Conservation (phyloP, 2,888 invertebrate species). For the Pachliopta kotzebuea region DNA sequence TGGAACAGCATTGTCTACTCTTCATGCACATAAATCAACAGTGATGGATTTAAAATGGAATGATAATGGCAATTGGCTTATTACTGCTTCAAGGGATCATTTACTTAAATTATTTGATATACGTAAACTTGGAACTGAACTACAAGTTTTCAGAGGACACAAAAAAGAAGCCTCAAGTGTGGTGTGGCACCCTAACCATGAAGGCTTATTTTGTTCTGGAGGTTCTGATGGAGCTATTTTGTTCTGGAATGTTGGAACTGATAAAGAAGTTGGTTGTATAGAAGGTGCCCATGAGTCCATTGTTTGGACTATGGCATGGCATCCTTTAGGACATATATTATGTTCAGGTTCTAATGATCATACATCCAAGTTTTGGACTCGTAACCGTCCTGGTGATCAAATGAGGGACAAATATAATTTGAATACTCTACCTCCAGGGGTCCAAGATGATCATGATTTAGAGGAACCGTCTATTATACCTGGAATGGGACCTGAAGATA, state of each 20-base stretch:
- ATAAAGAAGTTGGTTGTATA: slow-evolving; percentile 98
- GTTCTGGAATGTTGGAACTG: slow-evolving; percentile 99
- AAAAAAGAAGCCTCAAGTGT: slow-evolving; percentile 99
- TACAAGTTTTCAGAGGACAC: slow-evolving; percentile 98
- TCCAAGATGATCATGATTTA: slow-evolving; percentile 75
- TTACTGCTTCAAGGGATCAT: slow-evolving; percentile 99
- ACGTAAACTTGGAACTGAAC: slow-evolving; percentile 95
- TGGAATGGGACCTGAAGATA: slow-evolving; percentile 99
- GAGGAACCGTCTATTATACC: slow-evolving; percentile 93
- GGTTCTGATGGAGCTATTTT: slow-evolving; percentile 99
- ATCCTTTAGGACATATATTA: slow-evolving; percentile 98
- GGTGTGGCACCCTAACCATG: slow-evolving; percentile 99
- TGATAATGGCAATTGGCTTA: slow-evolving; percentile 99
- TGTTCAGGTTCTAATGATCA: slow-evolving; percentile 99
- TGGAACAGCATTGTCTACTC: slow-evolving; percentile 95
- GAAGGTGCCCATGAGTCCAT: slow-evolving; percentile 99
- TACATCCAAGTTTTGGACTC: slow-evolving; percentile 99
- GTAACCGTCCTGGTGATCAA: slow-evolving; percentile 98
- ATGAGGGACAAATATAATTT: slow-evolving; percentile 99
- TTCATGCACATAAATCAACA: slow-evolving; percentile 99
- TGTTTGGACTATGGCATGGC: slow-evolving; percentile 99
- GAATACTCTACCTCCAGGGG: slow-evolving; percentile 93
- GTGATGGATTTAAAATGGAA: slow-evolving; percentile 99
- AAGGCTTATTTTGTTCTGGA: slow-evolving; percentile 97
- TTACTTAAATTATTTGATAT: slow-evolving; percentile 98